Evolutionary conservation across 2,888 invertebrate species (phyloP).

Genomic region (Geophilus truncorum): DNA sequence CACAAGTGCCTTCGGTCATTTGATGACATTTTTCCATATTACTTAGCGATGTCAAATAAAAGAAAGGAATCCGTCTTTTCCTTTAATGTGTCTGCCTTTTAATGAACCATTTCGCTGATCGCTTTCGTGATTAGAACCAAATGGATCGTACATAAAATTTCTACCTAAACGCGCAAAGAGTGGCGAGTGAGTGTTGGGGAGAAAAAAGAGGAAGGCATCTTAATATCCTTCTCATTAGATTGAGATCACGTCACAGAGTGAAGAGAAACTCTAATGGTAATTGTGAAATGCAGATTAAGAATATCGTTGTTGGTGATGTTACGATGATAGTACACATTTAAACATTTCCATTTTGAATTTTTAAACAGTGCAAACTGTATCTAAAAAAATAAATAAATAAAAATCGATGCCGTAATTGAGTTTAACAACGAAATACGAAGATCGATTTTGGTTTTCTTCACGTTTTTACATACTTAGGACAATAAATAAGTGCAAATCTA

Average conservation of each 20-base stretch:
- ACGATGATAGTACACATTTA: not conserved
- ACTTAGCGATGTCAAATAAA: not conserved
- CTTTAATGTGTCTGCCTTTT: constrained; percentile 1
- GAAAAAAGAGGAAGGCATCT: not conserved
- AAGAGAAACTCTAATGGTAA: not conserved
- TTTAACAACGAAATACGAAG: too few relatives aligned
- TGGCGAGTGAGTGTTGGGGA: not conserved
- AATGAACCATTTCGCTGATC: constrained; percentile 14
- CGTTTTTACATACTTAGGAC: too few relatives aligned
- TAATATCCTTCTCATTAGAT: not conserved
- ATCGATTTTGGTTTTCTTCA: too few relatives aligned
- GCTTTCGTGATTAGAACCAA: constrained; percentile 10
- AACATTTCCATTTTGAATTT: not conserved
- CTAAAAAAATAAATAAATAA: too few relatives aligned
- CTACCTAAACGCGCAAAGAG: not conserved
- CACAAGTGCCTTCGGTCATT: too few relatives aligned
- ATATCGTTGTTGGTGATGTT: not conserved
- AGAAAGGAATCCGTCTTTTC: constrained; percentile 6
- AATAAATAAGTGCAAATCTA: not conserved
- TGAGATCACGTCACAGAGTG: not conserved
- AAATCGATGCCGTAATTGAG: too few relatives aligned
- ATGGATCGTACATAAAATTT: constrained; percentile 12
- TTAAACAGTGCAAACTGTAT: too few relatives aligned
- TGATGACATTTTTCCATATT: not conserved
- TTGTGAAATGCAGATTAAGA: not conserved